These are phyloP conservation scores for Diploptera punctata DNA, from an alignment of 2,888 invertebrate genomes.

Conservation along the genomic window DNA sequence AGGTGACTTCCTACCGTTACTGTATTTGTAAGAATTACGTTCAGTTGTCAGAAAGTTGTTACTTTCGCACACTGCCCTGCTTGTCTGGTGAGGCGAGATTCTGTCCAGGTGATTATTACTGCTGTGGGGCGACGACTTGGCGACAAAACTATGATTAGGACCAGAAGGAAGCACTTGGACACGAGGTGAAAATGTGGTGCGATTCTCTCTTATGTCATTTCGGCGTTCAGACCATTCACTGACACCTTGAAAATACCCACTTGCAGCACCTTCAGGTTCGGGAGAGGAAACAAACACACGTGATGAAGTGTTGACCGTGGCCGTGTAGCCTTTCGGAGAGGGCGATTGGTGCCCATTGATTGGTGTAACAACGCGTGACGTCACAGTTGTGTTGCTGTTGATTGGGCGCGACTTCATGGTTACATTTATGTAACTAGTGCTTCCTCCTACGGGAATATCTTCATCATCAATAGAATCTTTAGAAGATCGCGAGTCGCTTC, in stretches of 20 bases:
- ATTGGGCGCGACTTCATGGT: slow-evolving; percentile 72
- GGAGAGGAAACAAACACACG: slow-evolving; percentile 63
- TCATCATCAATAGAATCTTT: slow-evolving; percentile 70
- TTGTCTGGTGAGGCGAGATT: neutral
- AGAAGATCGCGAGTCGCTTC: slow-evolving; percentile 82
- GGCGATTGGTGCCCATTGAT: neutral
- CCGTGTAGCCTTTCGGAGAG: slow-evolving; percentile 52
- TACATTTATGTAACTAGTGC: slow-evolving; percentile 76
- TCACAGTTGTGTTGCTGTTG: slow-evolving; percentile 20
- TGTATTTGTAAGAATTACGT: neutral
- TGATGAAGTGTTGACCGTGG: slow-evolving; percentile 53
- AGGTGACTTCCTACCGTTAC: neutral
- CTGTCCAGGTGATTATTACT: slow-evolving; percentile 33
- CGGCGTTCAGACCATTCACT: slow-evolving; percentile 75
- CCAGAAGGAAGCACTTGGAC: slow-evolving; percentile 49
- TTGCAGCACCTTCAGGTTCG: slow-evolving; percentile 51
- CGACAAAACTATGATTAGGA: slow-evolving; percentile 47
- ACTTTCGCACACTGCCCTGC: slow-evolving; percentile 23
- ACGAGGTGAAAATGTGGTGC: slow-evolving; percentile 33
- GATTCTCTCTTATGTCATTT: slow-evolving; percentile 29
- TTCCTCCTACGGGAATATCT: slow-evolving; percentile 53
- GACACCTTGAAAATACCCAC: slow-evolving; percentile 64
- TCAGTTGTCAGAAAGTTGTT: slow-evolving; percentile 22
- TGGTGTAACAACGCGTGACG: neutral
- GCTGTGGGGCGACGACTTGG: slow-evolving; percentile 24